These are phyloP conservation scores for Lasius platythorax DNA, from an alignment of 2,888 invertebrate genomes.

Conservation along the genomic window DNA sequence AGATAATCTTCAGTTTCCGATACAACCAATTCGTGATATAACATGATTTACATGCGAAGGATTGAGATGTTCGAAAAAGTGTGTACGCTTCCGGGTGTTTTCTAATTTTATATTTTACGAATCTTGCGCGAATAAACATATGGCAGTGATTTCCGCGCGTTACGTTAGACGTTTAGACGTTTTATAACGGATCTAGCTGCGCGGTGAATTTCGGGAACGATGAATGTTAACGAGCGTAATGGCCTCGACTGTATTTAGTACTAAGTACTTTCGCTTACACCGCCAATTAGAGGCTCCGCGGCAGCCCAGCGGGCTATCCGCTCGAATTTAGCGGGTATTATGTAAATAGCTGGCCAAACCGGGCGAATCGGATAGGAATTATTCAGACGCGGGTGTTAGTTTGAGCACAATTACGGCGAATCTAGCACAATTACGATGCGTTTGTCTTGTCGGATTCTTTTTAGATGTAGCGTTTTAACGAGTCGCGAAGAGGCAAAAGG, in stretches of 20 bases:
- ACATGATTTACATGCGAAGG: background rate
- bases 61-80: background rate
- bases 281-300: slow-evolving; percentile 56
- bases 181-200: slow-evolving; percentile 45
- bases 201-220: slow-evolving; percentile 43
- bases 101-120: background rate
- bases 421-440: background rate
- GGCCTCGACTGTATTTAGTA: slow-evolving; percentile 21
- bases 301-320: background rate
- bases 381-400: background rate
- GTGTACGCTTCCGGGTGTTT: background rate
- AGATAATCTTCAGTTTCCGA: background rate
- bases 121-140: background rate
- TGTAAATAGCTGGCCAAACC: slow-evolving; percentile 14
- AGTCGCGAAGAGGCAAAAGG: background rate
- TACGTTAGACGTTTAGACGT: slow-evolving; percentile 54
- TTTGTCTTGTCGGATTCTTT: slow-evolving; percentile 18
- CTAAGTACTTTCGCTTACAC: slow-evolving; percentile 55
- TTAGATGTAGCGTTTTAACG: slow-evolving; percentile 12
- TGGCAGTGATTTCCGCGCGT: slow-evolving; percentile 25
- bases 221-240: slow-evolving; percentile 59
- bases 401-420: slow-evolving; percentile 14
- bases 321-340: slow-evolving; percentile 26
- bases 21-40: background rate
- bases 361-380: background rate